Base-by-base conservation (phyloP, 2,113 vertebrate species). In the Narcine bancroftii region DNA sequence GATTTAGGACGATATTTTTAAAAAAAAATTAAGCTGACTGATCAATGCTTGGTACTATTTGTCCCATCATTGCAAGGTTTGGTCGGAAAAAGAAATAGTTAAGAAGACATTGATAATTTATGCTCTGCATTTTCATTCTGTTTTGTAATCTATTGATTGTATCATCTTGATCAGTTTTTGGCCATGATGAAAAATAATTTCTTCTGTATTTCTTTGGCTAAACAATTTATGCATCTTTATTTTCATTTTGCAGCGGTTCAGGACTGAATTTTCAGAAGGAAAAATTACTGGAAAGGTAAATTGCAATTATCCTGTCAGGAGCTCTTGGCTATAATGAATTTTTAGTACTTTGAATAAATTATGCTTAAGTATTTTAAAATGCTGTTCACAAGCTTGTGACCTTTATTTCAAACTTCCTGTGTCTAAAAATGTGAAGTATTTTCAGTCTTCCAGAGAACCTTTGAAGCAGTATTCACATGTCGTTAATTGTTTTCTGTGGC, bases 281-380 rank as follows among this genome's bases (percentile, higher is more conserved):
- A 99, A 99, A 95, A 99, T 99, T 95, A 99, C 98, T 93, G 99
- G 99, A 95, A 97, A 98, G 95, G 99, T 97, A 94, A 97, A 97
- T 97, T 29, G 93, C n/a, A 0, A 0, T 17, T 29, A 19, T 73
- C 73, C 73, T 39, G 56, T 63, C 60, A 36, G 39, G n/a, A 36
- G 60, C 6, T 53, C 36, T 92, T 92, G 50, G 26, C 45, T 47
- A 39, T 33, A 53, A 21, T 92, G 65, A 73, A 92, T 66, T 42
- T 65, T 91, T 91, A 66, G 66, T 69, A 33, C 24, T 3, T 42
- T 66, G 11, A 69, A 19, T 91, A 15, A 91, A n/a, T 21, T 56
- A 39, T 36, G 26, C n/a, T 11, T 39, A 36, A 92, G 24, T 17
- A 56, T 53, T 92, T 26, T 73, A 92, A 92, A 75, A 50, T 73